Conservation (phyloP, 2,888 invertebrate genomes). For the Zaprionus bogoriensis region DNA sequence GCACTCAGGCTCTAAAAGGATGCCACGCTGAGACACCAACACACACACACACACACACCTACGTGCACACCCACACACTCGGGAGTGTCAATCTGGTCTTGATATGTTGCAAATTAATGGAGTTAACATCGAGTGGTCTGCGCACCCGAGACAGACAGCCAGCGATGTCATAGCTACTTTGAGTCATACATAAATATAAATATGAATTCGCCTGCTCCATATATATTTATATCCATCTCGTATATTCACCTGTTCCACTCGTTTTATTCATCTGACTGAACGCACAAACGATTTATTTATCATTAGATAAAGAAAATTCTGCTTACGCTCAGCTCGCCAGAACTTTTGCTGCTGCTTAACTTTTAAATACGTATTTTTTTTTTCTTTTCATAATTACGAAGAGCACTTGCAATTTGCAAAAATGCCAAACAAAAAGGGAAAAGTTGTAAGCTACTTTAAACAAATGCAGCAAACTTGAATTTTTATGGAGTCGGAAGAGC, state of each 20-base stretch:
- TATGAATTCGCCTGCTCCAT: background rate
- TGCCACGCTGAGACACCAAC: constrained; percentile 19
- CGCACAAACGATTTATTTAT: constrained; percentile 12
- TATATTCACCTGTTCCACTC: background rate
- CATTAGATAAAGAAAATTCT: constrained; percentile 10
- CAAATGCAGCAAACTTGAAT: background rate
- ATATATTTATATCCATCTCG: background rate
- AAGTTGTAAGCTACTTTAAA: constrained; percentile 9
- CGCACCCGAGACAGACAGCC: constrained; percentile 1
- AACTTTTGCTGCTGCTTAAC: background rate
- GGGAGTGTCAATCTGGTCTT: constrained; percentile 64
- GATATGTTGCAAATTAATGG: constrained; percentile 65
- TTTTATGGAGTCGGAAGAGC: constrained; percentile 1
- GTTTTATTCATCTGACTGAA: constrained; percentile 1
- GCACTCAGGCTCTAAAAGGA: constrained; percentile 47
- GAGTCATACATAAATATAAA: background rate
- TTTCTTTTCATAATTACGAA: background rate
- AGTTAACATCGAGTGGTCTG: constrained; percentile 49
- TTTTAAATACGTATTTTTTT: background rate
- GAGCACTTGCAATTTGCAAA: background rate
- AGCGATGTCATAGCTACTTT: background rate
- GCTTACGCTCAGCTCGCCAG: too few relatives aligned
- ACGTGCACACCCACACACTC: constrained; percentile 8
- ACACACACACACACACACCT: constrained; percentile 13
- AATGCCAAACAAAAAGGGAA: background rate